Percentiles rank a stretch among this genome's conserved stretches.
These are phyloP conservation scores for Lutraria lutraria DNA, from an alignment of 2,888 invertebrate species.

Conservation along the genomic window DNA sequence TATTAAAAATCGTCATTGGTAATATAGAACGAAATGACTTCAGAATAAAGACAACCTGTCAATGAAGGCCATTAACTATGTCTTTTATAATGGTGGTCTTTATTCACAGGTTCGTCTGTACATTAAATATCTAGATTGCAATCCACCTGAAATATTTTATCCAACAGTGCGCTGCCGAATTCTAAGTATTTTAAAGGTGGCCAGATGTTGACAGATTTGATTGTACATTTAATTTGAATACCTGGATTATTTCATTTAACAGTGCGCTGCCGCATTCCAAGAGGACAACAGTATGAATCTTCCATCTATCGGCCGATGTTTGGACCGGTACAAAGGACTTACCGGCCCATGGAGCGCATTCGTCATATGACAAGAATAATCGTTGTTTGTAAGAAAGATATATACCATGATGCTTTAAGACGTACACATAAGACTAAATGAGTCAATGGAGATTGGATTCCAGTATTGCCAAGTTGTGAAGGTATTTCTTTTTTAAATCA, in stretches of 20 bases:
- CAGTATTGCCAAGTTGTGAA: slow-evolving; percentile 41
- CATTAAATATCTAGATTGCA: too few relatives aligned
- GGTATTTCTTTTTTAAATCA: slow-evolving; percentile 21
- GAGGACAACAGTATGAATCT: slow-evolving; percentile 12
- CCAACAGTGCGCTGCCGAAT: slow-evolving; percentile 13
- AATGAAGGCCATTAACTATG: too few relatives aligned
- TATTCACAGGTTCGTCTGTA: too few relatives aligned
- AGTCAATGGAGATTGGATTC: slow-evolving; percentile 37
- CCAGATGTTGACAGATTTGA: too few relatives aligned
- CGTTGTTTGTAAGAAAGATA: slow-evolving; percentile 31
- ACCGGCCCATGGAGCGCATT: not conserved
- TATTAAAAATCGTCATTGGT: too few relatives aligned
- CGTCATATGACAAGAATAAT: not conserved
- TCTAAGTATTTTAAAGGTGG: too few relatives aligned
- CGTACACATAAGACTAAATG: not conserved
- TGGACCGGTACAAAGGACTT: not conserved
- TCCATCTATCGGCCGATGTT: slow-evolving; percentile 24
- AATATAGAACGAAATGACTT: too few relatives aligned
- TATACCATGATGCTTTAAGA: slow-evolving; percentile 40
- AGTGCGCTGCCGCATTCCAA: too few relatives aligned
- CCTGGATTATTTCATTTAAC: too few relatives aligned
- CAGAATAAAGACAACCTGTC: too few relatives aligned
- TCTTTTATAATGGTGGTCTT: too few relatives aligned
- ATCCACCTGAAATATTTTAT: not conserved
- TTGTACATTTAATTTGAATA: too few relatives aligned